A percentile compares a stretch with the other conserved stretches of the same genome.
phyloP scores from a whole-genome alignment of 1,140 invertebrate species.

The Heterodera schachtii region DNA sequence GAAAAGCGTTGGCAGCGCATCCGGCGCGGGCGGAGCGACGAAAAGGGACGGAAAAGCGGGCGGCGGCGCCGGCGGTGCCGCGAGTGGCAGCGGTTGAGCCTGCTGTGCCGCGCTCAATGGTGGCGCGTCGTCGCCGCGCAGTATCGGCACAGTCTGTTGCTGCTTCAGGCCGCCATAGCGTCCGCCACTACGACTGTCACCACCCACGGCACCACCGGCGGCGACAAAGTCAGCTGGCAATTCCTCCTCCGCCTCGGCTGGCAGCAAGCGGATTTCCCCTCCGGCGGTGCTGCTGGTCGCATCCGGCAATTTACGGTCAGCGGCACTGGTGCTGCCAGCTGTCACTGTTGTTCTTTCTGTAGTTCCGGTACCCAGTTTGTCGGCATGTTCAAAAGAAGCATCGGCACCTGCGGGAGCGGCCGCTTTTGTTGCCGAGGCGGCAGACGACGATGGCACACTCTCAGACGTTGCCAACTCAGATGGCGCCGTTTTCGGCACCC shows the following conservation, averaged over 20 bases:
- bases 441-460: too few species aligned
- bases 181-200: background rate
- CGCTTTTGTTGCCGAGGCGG: too few species aligned
- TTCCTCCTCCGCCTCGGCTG: background rate
- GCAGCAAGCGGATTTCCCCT: background rate
- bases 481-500: too few species aligned
- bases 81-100: background rate
- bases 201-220: background rate
- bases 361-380: background rate
- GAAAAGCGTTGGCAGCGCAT: background rate
- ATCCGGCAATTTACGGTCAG: too few species aligned
- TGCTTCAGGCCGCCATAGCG: too few species aligned
- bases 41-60: background rate
- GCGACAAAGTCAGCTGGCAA: too few species aligned
- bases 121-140: constrained; percentile 1
- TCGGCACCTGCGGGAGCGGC: too few species aligned
- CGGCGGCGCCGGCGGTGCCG: background rate
- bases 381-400: too few species aligned
- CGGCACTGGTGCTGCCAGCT: too few species aligned
- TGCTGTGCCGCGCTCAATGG: background rate
- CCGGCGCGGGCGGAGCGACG: too few species aligned
- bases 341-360: too few species aligned
- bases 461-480: too few species aligned
- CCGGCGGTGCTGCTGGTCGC: background rate
- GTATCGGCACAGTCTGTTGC: background rate